Conservation (phyloP, 2,113 vertebrate species). For the Zosterops pallidus region DNA sequence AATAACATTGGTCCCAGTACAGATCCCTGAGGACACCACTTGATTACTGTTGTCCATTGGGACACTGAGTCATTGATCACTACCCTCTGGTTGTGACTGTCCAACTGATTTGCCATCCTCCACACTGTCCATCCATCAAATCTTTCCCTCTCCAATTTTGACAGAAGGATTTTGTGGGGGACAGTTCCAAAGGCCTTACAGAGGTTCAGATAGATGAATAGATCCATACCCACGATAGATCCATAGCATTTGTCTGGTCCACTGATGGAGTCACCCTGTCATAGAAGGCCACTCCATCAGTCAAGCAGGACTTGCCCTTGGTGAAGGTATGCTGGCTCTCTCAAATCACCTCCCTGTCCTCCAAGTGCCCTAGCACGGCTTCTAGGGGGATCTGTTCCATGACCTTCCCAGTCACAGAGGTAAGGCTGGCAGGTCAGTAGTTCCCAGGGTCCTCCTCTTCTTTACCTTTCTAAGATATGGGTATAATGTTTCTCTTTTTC, state of each 20-base stretch:
- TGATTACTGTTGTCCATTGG: not conserved
- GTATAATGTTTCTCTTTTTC: not conserved
- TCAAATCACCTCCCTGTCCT: not conserved
- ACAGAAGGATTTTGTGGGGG: not conserved
- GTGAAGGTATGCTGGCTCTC: accelerated
- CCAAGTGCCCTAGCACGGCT: not conserved
- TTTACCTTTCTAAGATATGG: not conserved
- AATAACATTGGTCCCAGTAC: not conserved
- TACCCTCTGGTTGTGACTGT: not conserved
- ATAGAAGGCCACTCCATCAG: not conserved
- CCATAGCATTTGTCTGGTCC: not conserved
- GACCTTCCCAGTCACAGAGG: not conserved
- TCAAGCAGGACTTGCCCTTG: not conserved
- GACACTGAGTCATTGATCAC: accelerated
- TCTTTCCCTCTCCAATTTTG: not conserved
- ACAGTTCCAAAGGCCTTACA: not conserved
- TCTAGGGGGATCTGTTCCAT: not conserved
- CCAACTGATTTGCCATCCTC: not conserved
- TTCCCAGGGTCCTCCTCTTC: too few species aligned
- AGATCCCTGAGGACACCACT: not conserved
- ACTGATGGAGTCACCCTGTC: not conserved
- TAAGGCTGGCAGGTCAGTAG: not conserved
- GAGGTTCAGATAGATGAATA: not conserved
- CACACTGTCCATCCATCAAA: not conserved
- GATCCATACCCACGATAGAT: not conserved